phyloP scores from a whole-genome alignment of 2,888 invertebrate species.

The Erpobdella octoculata region DNA sequence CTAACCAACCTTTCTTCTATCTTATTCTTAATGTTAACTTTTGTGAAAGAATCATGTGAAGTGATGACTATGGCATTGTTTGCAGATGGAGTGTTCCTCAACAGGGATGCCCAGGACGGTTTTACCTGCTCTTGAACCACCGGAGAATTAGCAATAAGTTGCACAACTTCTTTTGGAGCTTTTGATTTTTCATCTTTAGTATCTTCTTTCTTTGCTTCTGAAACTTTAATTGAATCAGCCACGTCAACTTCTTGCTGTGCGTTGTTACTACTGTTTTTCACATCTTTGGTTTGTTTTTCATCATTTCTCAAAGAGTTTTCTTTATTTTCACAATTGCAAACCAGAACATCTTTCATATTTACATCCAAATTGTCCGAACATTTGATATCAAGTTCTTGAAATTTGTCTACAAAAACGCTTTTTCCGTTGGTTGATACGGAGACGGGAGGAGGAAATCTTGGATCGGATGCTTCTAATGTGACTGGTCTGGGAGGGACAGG shows the following conservation, averaged over 20 bases:
- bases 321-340: too few species aligned
- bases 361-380: too few species aligned
- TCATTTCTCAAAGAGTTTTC: not conserved
- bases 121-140: not conserved
- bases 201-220: not conserved
- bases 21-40: not conserved
- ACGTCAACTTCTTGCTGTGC: not conserved
- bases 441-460: not conserved
- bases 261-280: not conserved
- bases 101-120: slow-evolving; percentile 34
- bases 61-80: slow-evolving; percentile 28
- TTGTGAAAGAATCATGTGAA: not conserved
- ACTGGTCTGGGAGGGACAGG: not conserved
- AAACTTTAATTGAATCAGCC: too few species aligned
- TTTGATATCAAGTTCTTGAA: too few species aligned
- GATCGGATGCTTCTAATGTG: not conserved
- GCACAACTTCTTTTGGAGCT: not conserved
- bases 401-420: too few species aligned
- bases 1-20: not conserved
- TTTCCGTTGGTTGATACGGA: too few species aligned
- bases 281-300: not conserved
- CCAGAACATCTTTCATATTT: too few species aligned
- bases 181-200: not conserved
- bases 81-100: slow-evolving; percentile 27
- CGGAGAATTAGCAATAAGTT: not conserved